phyloP scores from a whole-genome alignment of 2,797 vertebrate species.

The Crocodylus rhombifer region DNA sequence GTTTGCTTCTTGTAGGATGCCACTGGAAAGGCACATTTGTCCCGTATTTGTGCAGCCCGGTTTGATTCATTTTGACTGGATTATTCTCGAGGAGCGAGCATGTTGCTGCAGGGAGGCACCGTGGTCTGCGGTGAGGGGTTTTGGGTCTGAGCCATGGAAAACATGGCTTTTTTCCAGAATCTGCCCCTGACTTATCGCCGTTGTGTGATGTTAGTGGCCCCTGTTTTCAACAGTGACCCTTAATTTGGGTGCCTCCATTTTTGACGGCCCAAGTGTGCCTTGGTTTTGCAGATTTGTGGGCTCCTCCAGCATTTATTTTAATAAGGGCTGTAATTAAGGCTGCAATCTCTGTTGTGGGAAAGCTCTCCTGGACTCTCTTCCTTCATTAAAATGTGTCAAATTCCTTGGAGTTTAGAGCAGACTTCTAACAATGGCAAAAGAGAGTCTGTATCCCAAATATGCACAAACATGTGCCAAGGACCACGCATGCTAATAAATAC shows the following conservation, averaged over 20 bases:
- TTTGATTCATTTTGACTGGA: constrained; percentile 56
- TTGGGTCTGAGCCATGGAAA: not conserved
- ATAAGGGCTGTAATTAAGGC: constrained; percentile 68
- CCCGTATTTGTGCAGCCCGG: constrained; percentile 8
- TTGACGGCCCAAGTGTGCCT: not conserved
- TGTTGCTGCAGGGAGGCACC: constrained; percentile 10
- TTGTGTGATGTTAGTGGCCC: not conserved
- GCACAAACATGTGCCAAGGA: not conserved
- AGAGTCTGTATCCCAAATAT: constrained; percentile 41
- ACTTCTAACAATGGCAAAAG: constrained; percentile 57
- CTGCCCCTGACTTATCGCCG: constrained; percentile 17
- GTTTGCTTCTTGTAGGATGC: not conserved
- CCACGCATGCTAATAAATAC: constrained; percentile 42
- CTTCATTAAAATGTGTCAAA: constrained; percentile 76
- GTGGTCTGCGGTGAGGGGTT: constrained; percentile 40
- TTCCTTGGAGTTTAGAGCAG: constrained; percentile 67
- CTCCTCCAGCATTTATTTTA: constrained; percentile 64
- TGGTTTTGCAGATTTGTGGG: constrained; percentile 31
- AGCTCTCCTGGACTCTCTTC: constrained; percentile 70
- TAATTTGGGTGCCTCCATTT: not conserved
- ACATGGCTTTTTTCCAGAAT: constrained; percentile 29
- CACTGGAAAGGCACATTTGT: constrained; percentile 31
- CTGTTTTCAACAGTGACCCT: not conserved
- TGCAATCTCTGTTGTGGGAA: constrained; percentile 60
- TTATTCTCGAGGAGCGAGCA: constrained; percentile 49